These are phyloP conservation scores for Okapia johnstoni DNA, from an alignment of 2,113 vertebrate genomes.

Conservation along the genomic window DNA sequence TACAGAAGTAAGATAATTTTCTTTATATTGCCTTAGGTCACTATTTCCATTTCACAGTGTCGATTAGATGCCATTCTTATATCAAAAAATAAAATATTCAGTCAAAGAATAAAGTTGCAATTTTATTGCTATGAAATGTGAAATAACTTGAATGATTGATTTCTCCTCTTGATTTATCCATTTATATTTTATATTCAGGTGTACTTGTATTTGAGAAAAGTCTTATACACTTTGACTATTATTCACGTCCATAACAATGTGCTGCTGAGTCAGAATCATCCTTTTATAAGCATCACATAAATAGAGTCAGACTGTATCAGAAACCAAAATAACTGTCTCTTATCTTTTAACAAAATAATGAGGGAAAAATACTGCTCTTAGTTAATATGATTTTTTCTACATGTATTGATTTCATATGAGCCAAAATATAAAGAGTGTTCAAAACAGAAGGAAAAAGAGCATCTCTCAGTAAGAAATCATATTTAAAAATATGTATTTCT, in stretches of 20 bases:
- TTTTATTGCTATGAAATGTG: not conserved
- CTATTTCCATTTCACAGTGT: not conserved
- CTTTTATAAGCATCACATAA: not conserved
- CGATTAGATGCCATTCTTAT: not conserved
- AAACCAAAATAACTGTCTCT: not conserved
- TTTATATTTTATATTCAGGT: not conserved
- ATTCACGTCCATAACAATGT: too few relatives aligned
- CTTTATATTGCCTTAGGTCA: not conserved
- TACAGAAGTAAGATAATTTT: not conserved
- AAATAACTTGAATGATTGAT: not conserved
- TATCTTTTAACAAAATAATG: not conserved
- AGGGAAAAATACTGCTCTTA: not conserved
- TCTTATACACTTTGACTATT: not conserved
- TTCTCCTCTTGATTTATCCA: not conserved
- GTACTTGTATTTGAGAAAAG: not conserved
- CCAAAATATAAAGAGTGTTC: not conserved
- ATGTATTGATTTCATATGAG: not conserved
- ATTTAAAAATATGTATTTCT: constrained; percentile 2
- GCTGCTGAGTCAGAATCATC: not conserved
- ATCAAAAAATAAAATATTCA: not conserved
- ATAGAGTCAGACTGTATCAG: not conserved
- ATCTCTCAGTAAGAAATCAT: constrained; percentile 25
- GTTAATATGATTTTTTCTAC: not conserved
- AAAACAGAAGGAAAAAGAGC: not conserved
- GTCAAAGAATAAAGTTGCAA: not conserved